phyloP scores from a whole-genome alignment of 2,113 vertebrate genomes.

The Zosterops hypoxanthus region DNA sequence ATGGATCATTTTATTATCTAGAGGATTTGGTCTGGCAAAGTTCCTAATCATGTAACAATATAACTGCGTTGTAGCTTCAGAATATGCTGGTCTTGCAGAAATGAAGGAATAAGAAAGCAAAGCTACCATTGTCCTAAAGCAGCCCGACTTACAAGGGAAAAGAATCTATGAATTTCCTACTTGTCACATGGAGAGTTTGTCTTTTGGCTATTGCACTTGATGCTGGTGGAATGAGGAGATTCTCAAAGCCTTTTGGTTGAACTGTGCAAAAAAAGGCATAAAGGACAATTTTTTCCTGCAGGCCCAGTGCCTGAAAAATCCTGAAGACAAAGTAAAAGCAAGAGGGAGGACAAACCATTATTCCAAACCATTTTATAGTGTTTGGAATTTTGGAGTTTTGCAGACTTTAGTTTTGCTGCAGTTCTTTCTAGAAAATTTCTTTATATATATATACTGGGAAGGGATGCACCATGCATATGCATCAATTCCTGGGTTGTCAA shows the following conservation, averaged over 20 bases:
- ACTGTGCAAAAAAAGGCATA: neutral
- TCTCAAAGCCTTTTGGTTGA: neutral
- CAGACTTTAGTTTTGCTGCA: neutral
- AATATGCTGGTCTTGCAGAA: conserved; percentile 18
- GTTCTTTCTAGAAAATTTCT: neutral
- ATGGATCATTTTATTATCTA: neutral
- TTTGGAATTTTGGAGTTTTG: neutral
- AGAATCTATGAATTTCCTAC: neutral
- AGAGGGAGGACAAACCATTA: neutral
- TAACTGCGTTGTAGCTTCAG: neutral
- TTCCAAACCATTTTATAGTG: neutral
- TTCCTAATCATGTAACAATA: conserved; percentile 1
- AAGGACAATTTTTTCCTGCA: neutral
- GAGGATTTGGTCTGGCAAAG: conserved; percentile 26
- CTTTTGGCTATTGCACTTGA: neutral
- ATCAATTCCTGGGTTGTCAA: neutral
- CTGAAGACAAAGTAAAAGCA: neutral
- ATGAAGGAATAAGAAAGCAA: neutral
- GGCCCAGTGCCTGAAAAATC: neutral
- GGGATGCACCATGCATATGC: neutral
- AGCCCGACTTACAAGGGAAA: neutral
- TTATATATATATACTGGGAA: neutral
- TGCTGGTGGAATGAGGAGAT: neutral
- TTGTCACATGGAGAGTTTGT: neutral
- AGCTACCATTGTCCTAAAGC: neutral